Conservation (phyloP, 2,888 invertebrate genomes). For the Dryobotodes eremita region DNA sequence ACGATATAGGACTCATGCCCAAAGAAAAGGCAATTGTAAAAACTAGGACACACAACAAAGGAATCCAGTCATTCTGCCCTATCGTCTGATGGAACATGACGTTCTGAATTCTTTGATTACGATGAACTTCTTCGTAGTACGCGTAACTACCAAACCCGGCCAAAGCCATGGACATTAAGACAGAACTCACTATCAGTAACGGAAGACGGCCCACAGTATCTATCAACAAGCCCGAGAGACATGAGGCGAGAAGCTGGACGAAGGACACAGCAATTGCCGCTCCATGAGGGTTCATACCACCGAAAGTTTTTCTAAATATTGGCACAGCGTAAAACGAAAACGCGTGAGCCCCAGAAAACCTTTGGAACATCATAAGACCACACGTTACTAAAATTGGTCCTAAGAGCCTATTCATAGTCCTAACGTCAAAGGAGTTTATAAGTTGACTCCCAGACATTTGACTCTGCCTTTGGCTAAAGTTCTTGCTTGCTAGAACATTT, state of each 20-base stretch:
- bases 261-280: conserved; percentile 96
- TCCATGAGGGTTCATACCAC: conserved; percentile 95
- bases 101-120: conserved; percentile 89
- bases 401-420: conserved; percentile 88
- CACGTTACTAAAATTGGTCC: conserved; percentile 96
- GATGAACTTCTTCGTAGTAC: conserved; percentile 94
- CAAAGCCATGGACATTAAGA: conserved; percentile 96
- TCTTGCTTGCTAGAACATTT: conserved; percentile 91
- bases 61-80: conserved; percentile 95
- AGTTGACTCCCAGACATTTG: conserved; percentile 86
- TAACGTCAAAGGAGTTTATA: conserved; percentile 84
- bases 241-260: conserved; percentile 96
- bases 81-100: conserved; percentile 88
- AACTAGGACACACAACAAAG: conserved; percentile 94
- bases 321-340: conserved; percentile 96
- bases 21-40: conserved; percentile 96
- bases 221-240: conserved; percentile 95
- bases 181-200: conserved; percentile 95
- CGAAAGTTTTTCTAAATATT: conserved; percentile 96
- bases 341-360: conserved; percentile 95
- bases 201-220: conserved; percentile 96
- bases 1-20: conserved; percentile 97
- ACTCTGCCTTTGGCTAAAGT: conserved; percentile 87
- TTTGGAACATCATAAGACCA: conserved; percentile 97
- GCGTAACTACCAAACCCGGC: conserved; percentile 96